Conservation (phyloP, 2,113 vertebrate species). For the Notarius quadriscutis region DNA sequence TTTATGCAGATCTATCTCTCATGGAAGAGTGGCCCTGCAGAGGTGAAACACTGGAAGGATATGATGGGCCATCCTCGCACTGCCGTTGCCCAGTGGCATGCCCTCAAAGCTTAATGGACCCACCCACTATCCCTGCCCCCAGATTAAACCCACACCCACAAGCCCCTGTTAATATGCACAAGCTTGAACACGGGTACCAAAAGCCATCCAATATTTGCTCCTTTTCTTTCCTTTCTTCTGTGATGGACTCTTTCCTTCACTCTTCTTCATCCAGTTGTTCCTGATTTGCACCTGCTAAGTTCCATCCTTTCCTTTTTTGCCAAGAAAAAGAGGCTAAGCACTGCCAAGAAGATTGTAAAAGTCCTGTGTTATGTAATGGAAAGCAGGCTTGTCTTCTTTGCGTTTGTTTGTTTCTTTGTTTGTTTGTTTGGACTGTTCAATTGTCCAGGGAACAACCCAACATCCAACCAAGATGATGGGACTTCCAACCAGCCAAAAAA, state of each 20-base stretch:
- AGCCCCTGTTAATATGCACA: constrained; percentile 74
- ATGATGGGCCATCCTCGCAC: constrained; percentile 96
- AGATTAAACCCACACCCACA: constrained; percentile 53
- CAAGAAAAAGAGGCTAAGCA: constrained; percentile 53
- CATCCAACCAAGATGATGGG: constrained; percentile 10
- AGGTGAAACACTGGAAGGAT: constrained; percentile 99
- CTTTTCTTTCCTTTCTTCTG: constrained; percentile 49
- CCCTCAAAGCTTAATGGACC: constrained; percentile 90
- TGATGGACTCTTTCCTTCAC: constrained; percentile 19
- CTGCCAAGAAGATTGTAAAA: constrained; percentile 44
- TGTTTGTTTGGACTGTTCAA: constrained; percentile 28
- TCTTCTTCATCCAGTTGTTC: constrained; percentile 18
- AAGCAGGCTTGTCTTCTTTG: constrained; percentile 47
- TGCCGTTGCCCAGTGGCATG: constrained; percentile 96
- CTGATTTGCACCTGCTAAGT: constrained; percentile 7
- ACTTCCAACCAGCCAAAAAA: constrained; percentile 13
- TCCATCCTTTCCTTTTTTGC: constrained; percentile 17
- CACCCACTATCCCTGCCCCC: constrained; percentile 20
- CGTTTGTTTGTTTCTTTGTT: constrained; percentile 19
- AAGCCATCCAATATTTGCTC: constrained; percentile 72
- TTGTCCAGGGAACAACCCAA: constrained; percentile 9
- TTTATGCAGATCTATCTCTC: constrained; percentile 91
- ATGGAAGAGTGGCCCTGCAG: constrained; percentile 97
- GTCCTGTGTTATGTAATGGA: constrained; percentile 13
- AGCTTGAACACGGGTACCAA: constrained; percentile 82